phyloP scores from a whole-genome alignment of 2,113 vertebrate species.

The Cyanoderma ruficeps region DNA sequence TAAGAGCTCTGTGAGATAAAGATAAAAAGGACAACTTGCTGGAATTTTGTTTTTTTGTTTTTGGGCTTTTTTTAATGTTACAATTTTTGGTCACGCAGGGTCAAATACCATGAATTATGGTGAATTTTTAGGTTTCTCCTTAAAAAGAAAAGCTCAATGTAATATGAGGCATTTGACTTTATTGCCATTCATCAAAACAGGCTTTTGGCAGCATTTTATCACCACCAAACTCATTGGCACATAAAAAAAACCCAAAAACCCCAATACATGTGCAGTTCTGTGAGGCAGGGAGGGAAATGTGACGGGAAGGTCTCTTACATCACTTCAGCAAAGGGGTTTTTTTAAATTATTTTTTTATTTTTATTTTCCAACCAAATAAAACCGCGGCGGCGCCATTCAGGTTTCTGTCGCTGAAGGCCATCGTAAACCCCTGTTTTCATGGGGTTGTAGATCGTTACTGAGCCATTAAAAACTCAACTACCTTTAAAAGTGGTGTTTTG shows the following conservation, averaged over 20 bases:
- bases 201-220: conserved; percentile 70
- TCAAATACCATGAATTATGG: conserved; percentile 52
- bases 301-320: conserved; percentile 66
- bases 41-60: not conserved
- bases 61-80: not conserved
- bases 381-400: conserved; percentile 49
- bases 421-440: conserved; percentile 69
- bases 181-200: conserved; percentile 66
- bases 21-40: not conserved
- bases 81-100: conserved; percentile 12
- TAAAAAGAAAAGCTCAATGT: not conserved
- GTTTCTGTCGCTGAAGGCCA: conserved; percentile 66
- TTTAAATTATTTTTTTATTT: not conserved
- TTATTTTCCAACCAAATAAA: conserved; percentile 67
- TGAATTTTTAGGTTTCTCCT: conserved; percentile 2
- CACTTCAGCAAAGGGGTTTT: not conserved
- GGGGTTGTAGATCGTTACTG: conserved; percentile 28
- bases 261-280: conserved; percentile 17
- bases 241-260: conserved; percentile 17
- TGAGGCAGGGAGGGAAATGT: conserved; percentile 55
- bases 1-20: conserved; percentile 16
- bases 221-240: conserved; percentile 33
- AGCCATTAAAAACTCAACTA: conserved; percentile 22
- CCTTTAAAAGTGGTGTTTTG: not conserved
- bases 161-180: conserved; percentile 60